Percentiles rank a stretch among this genome's conserved stretches.
Evolutionary conservation across 2,888 invertebrate species (phyloP).

Genomic region (Liopterus haemorrhoidalis): DNA sequence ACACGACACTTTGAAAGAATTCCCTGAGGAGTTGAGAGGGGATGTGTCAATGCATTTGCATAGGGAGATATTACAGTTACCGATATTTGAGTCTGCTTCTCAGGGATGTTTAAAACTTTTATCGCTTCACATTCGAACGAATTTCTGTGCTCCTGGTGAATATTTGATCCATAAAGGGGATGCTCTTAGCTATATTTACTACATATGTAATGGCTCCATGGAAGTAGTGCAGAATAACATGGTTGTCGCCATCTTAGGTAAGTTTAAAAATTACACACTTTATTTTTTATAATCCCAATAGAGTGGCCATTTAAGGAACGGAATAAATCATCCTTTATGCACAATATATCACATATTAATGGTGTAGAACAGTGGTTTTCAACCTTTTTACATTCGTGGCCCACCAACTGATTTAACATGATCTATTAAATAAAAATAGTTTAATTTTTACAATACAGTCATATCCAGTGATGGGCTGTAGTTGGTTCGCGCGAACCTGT

Average conservation of each 20-base stretch:
- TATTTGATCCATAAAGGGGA: conserved; percentile 92
- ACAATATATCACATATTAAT: no score
- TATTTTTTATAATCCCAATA: no score
- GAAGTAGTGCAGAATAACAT: conserved; percentile 93
- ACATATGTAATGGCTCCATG: conserved; percentile 95
- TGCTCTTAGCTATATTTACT: conserved; percentile 88
- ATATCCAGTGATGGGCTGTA: no score
- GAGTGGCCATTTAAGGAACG: no score
- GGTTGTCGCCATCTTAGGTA: conserved; percentile 95
- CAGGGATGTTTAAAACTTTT: conserved; percentile 91
- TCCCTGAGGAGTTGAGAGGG: conserved; percentile 91
- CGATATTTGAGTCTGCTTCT: conserved; percentile 90
- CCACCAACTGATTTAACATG: no score
- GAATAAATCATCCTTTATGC: no score
- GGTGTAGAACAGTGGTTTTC: no score
- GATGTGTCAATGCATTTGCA: conserved; percentile 95
- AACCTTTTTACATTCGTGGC: no score
- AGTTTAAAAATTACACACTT: conserved; percentile 39
- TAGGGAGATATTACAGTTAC: conserved; percentile 86
- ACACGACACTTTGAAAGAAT: conserved; percentile 92
- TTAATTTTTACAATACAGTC: no score
- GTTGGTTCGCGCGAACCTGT: no score
- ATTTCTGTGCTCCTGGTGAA: conserved; percentile 95
- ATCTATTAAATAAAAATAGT: no score
- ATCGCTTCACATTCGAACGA: conserved; percentile 85